These are phyloP conservation scores for Caenorhabditis sp. DNA, from an alignment of 2,888 invertebrate genomes.

Conservation along the genomic window DNA sequence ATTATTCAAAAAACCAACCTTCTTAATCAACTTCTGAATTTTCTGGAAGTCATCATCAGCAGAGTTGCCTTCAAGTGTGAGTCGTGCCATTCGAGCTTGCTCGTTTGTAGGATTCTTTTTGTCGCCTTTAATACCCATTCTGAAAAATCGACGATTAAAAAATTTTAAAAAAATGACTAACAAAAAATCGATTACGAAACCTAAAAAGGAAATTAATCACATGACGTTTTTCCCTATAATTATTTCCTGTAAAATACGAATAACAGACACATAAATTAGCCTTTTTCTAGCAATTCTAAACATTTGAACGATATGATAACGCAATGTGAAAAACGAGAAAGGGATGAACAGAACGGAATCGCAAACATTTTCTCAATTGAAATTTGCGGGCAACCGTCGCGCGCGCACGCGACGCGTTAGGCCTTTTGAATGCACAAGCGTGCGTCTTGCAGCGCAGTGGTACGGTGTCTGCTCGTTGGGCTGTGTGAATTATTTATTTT, in stretches of 20 bases:
- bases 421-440: neutral
- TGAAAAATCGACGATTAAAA: slow-evolving; percentile 19
- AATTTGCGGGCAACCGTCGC: slow-evolving; percentile 17
- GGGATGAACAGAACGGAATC: neutral
- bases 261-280: too few relatives aligned
- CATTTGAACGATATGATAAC: neutral
- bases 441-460: slow-evolving; percentile 17
- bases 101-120: slow-evolving; percentile 50
- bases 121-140: slow-evolving; percentile 57
- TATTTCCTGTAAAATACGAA: too few relatives aligned
- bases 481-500: slow-evolving; percentile 9
- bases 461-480: slow-evolving; percentile 10
- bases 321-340: neutral
- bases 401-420: slow-evolving; percentile 21
- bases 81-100: slow-evolving; percentile 52
- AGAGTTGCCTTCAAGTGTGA: slow-evolving; percentile 50
- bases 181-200: neutral
- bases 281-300: too few relatives aligned
- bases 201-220: neutral
- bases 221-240: neutral
- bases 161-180: neutral
- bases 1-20: slow-evolving; percentile 26
- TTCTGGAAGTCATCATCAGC: slow-evolving; percentile 41
- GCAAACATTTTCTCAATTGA: slow-evolving; percentile 29
- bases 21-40: slow-evolving; percentile 57